Evolutionary conservation across 2,888 invertebrate species (phyloP).

Genomic region (Endomychus coccineus): DNA sequence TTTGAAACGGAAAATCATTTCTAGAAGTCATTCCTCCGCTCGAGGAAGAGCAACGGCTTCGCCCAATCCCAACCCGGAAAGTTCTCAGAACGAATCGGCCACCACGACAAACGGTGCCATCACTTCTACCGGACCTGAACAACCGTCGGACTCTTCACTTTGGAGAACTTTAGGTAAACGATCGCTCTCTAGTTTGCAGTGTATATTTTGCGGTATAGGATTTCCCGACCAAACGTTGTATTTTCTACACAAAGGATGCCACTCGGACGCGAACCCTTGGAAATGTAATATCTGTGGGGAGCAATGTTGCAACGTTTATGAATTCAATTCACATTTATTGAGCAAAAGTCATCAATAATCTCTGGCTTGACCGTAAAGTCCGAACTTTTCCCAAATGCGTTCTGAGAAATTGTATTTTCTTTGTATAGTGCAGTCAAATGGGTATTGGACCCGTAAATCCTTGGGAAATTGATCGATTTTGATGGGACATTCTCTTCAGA

Average conservation of each 20-base stretch:
- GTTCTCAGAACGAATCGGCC: conserved; percentile 45
- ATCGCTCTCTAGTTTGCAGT: conserved; percentile 58
- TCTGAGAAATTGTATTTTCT: too few species aligned
- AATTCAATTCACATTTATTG: conserved; percentile 92
- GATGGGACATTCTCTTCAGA: too few species aligned
- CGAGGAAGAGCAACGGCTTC: conserved; percentile 42
- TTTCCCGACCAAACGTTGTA: conserved; percentile 95
- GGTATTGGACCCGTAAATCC: too few species aligned
- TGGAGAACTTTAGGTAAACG: conserved; percentile 47
- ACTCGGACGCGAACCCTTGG: conserved; percentile 94
- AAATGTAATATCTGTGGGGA: conserved; percentile 97
- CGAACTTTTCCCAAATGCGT: too few species aligned
- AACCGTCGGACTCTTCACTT: conserved; percentile 42
- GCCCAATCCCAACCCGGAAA: conserved; percentile 42
- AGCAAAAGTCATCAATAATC: conserved; percentile 84
- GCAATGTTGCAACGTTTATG: conserved; percentile 89
- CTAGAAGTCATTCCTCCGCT: conserved; percentile 50
- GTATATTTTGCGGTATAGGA: conserved; percentile 86
- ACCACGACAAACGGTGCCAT: conserved; percentile 48
- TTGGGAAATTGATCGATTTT: too few species aligned
- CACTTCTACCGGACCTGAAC: conserved; percentile 65
- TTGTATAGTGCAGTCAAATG: too few species aligned
- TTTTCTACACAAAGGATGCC: conserved; percentile 96
- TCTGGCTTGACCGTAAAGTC: too few species aligned
- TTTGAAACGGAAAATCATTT: conserved; percentile 70